Percentiles rank a stretch among this genome's conserved stretches.
Evolutionary conservation across 2,888 invertebrate species (phyloP).

Genomic region (Eupithecia subumbrata): DNA sequence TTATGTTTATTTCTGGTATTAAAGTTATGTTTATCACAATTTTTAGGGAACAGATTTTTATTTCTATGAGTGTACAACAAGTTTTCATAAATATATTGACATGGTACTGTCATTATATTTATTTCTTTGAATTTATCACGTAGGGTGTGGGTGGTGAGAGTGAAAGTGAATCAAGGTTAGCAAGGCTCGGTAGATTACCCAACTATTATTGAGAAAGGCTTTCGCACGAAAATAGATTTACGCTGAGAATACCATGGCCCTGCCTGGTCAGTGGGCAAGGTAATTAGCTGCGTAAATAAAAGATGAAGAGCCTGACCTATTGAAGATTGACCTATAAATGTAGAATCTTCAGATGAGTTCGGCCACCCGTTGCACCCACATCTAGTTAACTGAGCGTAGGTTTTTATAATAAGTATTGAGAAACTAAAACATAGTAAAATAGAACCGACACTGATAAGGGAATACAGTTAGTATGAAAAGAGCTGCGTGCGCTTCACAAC

Average conservation of each 20-base stretch:
- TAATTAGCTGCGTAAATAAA: conserved; percentile 15
- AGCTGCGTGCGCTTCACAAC: not conserved
- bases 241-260: conserved; percentile 8
- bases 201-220: conserved; percentile 10
- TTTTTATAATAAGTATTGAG: not conserved
- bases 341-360: conserved; percentile 20
- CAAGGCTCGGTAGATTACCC: conserved; percentile 9
- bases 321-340: conserved; percentile 29
- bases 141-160: no score
- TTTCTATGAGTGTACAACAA: no score
- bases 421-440: conserved; percentile 2
- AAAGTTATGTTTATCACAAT: no score
- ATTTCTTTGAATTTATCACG: no score
- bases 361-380: conserved; percentile 35
- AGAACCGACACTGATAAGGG: not conserved
- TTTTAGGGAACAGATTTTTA: no score
- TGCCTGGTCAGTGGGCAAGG: conserved; percentile 20
- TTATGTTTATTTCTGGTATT: no score
- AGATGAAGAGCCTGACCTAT: conserved; percentile 17
- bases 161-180: not conserved
- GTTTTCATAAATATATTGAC: no score
- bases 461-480: not conserved
- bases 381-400: conserved; percentile 8
- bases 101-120: no score
- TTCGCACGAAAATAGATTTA: conserved; percentile 15